Evolutionary conservation across 2,113 vertebrate species (phyloP), one percentile per base, ranked within the genome.

Genomic region (Etheostoma spectabile): DNA sequence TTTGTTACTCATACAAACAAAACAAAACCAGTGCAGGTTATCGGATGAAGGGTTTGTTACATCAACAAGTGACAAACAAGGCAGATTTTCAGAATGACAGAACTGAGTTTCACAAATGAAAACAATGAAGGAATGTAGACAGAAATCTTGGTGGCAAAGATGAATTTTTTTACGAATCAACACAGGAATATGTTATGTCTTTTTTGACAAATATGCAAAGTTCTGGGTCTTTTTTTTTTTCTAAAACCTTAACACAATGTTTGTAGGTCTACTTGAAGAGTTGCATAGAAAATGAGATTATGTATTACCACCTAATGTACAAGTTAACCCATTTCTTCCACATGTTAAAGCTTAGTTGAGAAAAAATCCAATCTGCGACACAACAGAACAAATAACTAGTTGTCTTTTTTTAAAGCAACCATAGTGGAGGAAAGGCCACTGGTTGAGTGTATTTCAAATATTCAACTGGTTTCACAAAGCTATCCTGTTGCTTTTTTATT

Each of bases 1-100:
- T 63, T 21, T 49, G 57, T 84, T 77, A n/a, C 55, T 61, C 18
- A 46, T 61, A 42, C 60, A 38, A 10, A 30, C 33, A 27, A 48
- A 38, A 65, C 14, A 19, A 57, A 77, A 35, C 8, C 16, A 19
- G 77, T 33, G 33, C 52, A 59, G 46, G 46, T 60, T 53, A 48
- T 15, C 6, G n/a, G 30, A 22, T 42, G 30, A 51, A 62, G 22
- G 1, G 19, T 18, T 57, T 1, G 21, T 53, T 7, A 59, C 10
- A 72, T n/a, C 38, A 19, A 46, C 5, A 35, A 15, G 22, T 65
- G 38, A 42, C 38, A 30, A n/a, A 49, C 5, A 10, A 21, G 42
- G 24, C 27, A 60, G 45, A 33, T 27, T 45, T 45, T 70, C 51
- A n/a, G 27, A 35, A 12, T 14, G 22, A 49, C 63, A 27, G 42